These are phyloP conservation scores for Microtus richardsoni DNA, from an alignment of 2,113 vertebrate species.

Conservation along the genomic window DNA sequence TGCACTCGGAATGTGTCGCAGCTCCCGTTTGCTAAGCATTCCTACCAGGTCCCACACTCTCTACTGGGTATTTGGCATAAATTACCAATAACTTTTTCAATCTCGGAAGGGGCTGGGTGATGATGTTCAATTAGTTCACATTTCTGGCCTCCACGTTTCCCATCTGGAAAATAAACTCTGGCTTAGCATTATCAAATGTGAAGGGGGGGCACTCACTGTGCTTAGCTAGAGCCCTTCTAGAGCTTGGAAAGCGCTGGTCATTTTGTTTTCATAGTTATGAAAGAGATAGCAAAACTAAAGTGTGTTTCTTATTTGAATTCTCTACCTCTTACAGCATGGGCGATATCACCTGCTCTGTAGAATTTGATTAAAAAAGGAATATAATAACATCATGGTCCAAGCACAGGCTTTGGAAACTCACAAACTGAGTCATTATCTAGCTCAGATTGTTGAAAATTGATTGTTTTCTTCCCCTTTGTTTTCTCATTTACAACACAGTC, in stretches of 20 bases:
- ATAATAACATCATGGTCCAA: neutral
- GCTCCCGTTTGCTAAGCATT: neutral
- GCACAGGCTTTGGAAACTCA: neutral
- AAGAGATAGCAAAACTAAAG: neutral
- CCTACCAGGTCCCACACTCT: neutral
- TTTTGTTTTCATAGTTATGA: neutral
- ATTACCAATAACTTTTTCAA: neutral
- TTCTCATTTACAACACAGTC: neutral
- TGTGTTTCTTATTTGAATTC: neutral
- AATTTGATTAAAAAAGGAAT: neutral
- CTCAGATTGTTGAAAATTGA: neutral
- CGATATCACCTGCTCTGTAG: neutral
- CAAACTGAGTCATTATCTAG: neutral
- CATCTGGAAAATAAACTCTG: conserved; percentile 40
- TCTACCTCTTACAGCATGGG: neutral
- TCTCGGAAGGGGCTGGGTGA: neutral
- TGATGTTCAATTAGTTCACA: conserved; percentile 14
- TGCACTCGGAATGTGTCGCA: neutral
- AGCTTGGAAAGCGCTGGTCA: neutral
- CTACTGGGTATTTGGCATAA: neutral
- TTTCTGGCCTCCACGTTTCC: neutral
- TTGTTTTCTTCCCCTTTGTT: neutral
- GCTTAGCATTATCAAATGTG: neutral
- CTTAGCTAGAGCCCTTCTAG: neutral
- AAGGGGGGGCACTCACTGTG: neutral